A percentile compares a stretch with the other conserved stretches of the same genome.
phyloP scores from a whole-genome alignment of 2,888 invertebrate species.

The Philaethria dido region DNA sequence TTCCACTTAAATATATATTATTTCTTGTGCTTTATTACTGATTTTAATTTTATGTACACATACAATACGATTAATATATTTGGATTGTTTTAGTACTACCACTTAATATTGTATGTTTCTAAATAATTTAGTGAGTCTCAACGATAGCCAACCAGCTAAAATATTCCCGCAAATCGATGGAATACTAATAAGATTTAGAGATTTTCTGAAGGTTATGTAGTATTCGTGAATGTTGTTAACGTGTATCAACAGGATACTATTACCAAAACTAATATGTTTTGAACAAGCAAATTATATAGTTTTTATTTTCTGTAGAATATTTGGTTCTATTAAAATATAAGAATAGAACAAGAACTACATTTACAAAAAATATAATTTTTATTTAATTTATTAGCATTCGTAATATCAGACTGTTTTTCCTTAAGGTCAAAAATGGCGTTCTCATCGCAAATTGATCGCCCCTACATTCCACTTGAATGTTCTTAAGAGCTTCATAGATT shows the following conservation, averaged over 20 bases:
- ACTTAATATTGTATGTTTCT: neutral
- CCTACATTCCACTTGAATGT: slow-evolving; percentile 95
- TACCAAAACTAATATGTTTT: too few species aligned
- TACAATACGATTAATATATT: neutral
- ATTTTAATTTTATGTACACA: too few species aligned
- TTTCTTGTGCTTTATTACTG: too few species aligned
- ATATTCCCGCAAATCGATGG: slow-evolving; percentile 27
- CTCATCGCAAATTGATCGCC: slow-evolving; percentile 93
- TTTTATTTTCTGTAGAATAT: too few species aligned
- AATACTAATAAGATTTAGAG: slow-evolving; percentile 40
- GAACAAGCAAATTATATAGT: too few species aligned
- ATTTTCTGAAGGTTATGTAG: slow-evolving; percentile 25
- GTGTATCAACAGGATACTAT: neutral
- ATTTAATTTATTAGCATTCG: neutral
- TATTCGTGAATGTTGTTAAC: neutral
- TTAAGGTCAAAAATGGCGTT: slow-evolving; percentile 91
- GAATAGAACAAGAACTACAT: neutral
- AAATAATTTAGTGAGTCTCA: slow-evolving; percentile 23
- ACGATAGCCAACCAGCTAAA: slow-evolving; percentile 26
- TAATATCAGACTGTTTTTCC: slow-evolving; percentile 18
- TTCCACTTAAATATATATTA: neutral
- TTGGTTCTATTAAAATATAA: too few species aligned
- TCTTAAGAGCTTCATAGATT: slow-evolving; percentile 92
- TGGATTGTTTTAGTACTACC: neutral
- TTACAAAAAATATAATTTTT: neutral